A percentile compares a stretch with the other conserved stretches of the same genome.
phyloP scores from a whole-genome alignment of 2,113 vertebrate genomes.

The Athene noctua region DNA sequence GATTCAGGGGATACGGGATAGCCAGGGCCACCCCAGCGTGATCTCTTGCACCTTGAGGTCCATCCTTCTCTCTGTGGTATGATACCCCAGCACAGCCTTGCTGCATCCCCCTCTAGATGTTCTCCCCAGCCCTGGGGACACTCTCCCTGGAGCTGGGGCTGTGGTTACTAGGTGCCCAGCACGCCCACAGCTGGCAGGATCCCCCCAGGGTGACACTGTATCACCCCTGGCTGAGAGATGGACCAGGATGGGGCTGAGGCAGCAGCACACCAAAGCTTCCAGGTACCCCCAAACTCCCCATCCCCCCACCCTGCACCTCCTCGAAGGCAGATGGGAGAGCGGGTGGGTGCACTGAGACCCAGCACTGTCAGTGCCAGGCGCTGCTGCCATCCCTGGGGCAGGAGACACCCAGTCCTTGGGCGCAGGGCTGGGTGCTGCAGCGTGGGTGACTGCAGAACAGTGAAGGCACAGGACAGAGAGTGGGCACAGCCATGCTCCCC shows the following conservation, averaged over 20 bases:
- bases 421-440: not conserved
- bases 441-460: rapidly evolving
- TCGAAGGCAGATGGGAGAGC: rapidly evolving
- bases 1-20: not conserved
- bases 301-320: rapidly evolving
- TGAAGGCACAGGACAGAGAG: rapidly evolving
- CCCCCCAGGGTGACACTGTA: rapidly evolving
- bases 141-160: rapidly evolving
- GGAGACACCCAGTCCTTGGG: not conserved
- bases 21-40: not conserved
- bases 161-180: rapidly evolving
- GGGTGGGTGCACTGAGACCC: not conserved
- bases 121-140: not conserved
- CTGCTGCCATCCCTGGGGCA: not conserved
- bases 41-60: not conserved
- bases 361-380: rapidly evolving
- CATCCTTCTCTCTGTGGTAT: not conserved
- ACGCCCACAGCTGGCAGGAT: not conserved
- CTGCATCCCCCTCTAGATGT: not conserved
- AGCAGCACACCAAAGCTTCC: rapidly evolving
- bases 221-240: not conserved
- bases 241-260: not conserved
- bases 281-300: rapidly evolving
- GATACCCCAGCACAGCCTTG: not conserved
- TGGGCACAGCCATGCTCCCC: rapidly evolving